Base-by-base conservation (phyloP, 2,888 invertebrate genomes). In the Sarcophaga carnaria region DNA sequence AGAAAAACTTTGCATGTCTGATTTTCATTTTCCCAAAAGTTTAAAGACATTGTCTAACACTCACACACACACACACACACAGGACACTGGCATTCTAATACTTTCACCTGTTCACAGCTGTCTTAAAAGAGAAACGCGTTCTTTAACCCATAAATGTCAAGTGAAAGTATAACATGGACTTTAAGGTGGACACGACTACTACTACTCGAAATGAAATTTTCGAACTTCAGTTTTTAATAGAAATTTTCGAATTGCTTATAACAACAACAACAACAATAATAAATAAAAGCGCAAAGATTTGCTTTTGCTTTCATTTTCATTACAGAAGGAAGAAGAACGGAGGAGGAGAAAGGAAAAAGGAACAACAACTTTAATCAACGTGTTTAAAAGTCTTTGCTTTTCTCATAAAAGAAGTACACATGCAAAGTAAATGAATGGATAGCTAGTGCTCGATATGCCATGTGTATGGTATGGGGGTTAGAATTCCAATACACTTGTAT, bases 1-100 rank as follows among this genome's bases (percentile, higher is more conserved):
- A 20, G 66, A 70, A 91, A 91, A 74, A 76, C 81, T 82, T 93
- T 93, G 93, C 93, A 93, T 93, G 93, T 93, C 92, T 92, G 92
- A 93, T 92, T 93, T 93, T 91, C 92, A 93, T 93, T 93, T 93
- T 91, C 91, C 91, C 78, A 74, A 82, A 71, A 49, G 67, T 77
- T 8, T 37, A 66, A 71, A 72, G 60, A 66, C 64, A 64, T 71
- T 37, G 8, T 71, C 25, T 45, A 64, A 77, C 27, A 60, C 20
- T 22, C 22, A 22, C 22, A 62, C 4, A 72, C 37, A 75, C 63
- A 72, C 59, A 85, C 17, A 77, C 14, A 60, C n/a, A 60, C 47
- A n/a, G n/a, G 59, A 27, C 63, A 69, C 49, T 10, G 27, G 10
- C 54, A 75, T 25, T 37, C 10, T 20, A 27, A 8, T 45, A 27